Evolutionary conservation across 2,888 invertebrate genomes (phyloP), one percentile per base, ranked within the genome.

Genomic region (Epinotia brunnichana): DNA sequence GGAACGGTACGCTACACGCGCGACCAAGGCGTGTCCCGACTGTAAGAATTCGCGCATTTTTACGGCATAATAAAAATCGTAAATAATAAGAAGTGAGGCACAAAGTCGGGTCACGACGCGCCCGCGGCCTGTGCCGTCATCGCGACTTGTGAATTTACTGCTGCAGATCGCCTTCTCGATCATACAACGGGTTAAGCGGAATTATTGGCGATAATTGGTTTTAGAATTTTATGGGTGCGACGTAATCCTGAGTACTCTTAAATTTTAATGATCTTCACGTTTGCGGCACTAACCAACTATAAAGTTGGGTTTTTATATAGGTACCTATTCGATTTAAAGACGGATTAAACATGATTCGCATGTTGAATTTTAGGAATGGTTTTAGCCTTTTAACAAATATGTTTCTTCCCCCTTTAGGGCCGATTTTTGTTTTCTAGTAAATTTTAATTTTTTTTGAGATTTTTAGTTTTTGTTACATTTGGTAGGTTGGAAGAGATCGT

Each of bases 1-100:
- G 63, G 73, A 73, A 63, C 56, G 24, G 35, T 17, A 53, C 57
- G 62, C 48, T 75, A 69, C 89, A 87, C 85, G 87, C 85, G 87
- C 88, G 88, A 88, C 86, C 80, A 80, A 84, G 86, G 88, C 88
- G 87, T 87, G 87, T 83, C 84, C 82, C 81, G 82, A 76, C 80
- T 77, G 83, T 87, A 89, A 90, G 86, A 85, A 88, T 90, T 91
- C 87, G 88, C 90, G 87, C 87, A 87, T 90, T 92, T 92, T 92
- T 90, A 89, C 88, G 83, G 85, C 85, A 85, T 87, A 88, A 90
- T 90, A 92, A 91, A 92, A 91, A 91, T 90, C 87, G 87, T 90
- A 90, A 90, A 90, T 91, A 90, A 90, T 85, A 83, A 86, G 85
- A 84, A 87, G 86, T 87, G 85, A 86, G 82, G 84, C 88, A 85